phyloP scores from a whole-genome alignment of 2,888 invertebrate genomes.

The Masnerella sp. region DNA sequence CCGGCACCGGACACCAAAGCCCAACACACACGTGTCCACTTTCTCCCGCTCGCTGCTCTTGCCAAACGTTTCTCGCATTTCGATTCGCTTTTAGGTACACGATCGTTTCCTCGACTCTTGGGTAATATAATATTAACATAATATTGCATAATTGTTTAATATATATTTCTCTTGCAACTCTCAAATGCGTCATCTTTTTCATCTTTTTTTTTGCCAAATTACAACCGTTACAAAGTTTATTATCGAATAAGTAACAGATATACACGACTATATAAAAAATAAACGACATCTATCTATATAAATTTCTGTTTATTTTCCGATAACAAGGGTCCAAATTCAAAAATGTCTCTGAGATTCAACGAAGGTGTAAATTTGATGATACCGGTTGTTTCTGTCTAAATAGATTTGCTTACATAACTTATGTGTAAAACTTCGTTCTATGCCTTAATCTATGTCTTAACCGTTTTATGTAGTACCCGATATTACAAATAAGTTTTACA shows the following conservation, averaged over 20 bases:
- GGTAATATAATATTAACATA: slow-evolving; percentile 67
- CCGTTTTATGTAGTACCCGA: slow-evolving; percentile 72
- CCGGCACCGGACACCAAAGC: no score
- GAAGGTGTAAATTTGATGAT: no score
- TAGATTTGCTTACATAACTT: no score
- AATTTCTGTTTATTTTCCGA: no score
- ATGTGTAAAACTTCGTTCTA: no score
- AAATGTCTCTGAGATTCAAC: slow-evolving; percentile 7
- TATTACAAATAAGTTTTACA: slow-evolving; percentile 69
- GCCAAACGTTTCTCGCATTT: no score
- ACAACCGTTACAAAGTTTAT: not conserved
- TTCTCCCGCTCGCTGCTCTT: slow-evolving; percentile 42
- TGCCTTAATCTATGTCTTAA: no score
- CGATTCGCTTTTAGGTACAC: slow-evolving; percentile 63
- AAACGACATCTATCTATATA: slow-evolving; percentile 19
- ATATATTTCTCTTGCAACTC: slow-evolving; percentile 58
- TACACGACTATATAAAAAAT: slow-evolving; percentile 23
- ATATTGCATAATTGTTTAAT: slow-evolving; percentile 66
- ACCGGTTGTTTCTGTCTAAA: no score
- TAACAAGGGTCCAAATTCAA: no score
- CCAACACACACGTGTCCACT: no score
- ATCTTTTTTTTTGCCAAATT: not conserved
- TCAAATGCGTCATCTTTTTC: not conserved
- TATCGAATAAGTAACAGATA: slow-evolving; percentile 5
- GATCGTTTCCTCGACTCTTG: slow-evolving; percentile 59